Evolutionary conservation across 2,888 invertebrate species (phyloP).

Genomic region (Lycaena phlaeas): DNA sequence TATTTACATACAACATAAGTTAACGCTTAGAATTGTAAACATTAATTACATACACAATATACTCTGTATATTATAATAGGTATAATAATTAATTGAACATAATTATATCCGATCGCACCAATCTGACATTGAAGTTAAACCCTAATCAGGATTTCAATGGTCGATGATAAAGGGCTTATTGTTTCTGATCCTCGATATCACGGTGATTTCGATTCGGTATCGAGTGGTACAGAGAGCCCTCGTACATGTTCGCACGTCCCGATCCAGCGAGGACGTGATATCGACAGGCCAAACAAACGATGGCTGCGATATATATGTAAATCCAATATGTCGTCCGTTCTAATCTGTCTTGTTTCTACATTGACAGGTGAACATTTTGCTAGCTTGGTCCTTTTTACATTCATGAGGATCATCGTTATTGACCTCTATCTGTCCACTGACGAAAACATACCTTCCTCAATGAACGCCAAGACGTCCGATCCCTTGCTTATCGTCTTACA

Average conservation of each 20-base stretch:
- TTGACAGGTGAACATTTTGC: background rate
- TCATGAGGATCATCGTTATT: no score
- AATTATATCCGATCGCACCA: no score
- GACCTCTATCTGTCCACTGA: no score
- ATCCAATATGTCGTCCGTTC: background rate
- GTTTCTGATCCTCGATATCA: conserved; percentile 24
- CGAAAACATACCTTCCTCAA: no score
- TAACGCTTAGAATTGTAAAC: no score
- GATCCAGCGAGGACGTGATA: conserved; percentile 23
- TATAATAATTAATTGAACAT: no score
- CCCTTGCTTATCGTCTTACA: no score
- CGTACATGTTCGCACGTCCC: conserved; percentile 23
- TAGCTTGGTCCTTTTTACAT: no score
- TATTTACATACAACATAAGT: no score
- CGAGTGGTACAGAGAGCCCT: conserved; percentile 25
- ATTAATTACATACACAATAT: no score
- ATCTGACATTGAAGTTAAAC: conserved; percentile 7
- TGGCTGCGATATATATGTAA: conserved; percentile 1
- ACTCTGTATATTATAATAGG: no score
- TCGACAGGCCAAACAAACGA: conserved; percentile 24
- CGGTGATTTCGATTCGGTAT: conserved; percentile 25
- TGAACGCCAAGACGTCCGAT: no score
- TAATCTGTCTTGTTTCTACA: background rate
- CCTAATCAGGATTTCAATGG: conserved; percentile 18
- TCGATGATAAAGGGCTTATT: conserved; percentile 24